Percentiles rank a stretch among this genome's conserved stretches.
These are phyloP conservation scores for Gephyroberyx darwinii DNA, from an alignment of 2,797 vertebrate species.

Conservation along the genomic window DNA sequence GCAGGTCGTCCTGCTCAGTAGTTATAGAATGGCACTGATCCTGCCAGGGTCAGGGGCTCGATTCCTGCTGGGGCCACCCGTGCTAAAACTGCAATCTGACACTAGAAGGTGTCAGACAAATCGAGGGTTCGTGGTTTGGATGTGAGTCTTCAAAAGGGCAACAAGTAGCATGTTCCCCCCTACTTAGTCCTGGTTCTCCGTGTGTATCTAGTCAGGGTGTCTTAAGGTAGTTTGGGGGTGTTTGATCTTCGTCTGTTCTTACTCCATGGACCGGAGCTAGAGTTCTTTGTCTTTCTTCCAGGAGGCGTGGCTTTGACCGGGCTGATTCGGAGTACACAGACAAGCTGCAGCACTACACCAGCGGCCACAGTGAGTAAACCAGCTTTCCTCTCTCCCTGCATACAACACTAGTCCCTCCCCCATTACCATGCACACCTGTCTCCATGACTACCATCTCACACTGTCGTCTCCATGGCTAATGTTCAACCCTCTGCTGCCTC, in stretches of 20 bases:
- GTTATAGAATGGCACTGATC: conserved; percentile 34
- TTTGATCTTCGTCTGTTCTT: conserved; percentile 48
- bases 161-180: neutral
- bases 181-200: neutral
- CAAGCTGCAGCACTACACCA: conserved; percentile 99
- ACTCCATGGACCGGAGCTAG: conserved; percentile 70
- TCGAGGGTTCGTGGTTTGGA: too few species aligned
- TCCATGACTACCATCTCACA: conserved; percentile 74
- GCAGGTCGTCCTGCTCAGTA: conserved; percentile 14
- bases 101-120: neutral
- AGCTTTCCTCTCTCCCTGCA: conserved; percentile 15
- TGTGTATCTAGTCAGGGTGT: conserved; percentile 29
- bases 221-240: conserved; percentile 41
- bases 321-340: conserved; percentile 98
- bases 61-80: neutral
- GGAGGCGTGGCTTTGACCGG: conserved; percentile 96
- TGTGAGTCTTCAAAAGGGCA: too few species aligned
- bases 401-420: conserved; percentile 17
- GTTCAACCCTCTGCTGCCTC: conserved; percentile 58
- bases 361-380: conserved; percentile 97
- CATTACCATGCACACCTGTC: conserved; percentile 69
- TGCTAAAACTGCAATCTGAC: conserved; percentile 23
- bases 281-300: conserved; percentile 85
- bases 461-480: conserved; percentile 60
- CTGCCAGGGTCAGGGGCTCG: conserved; percentile 41